phyloP scores from a whole-genome alignment of 2,113 vertebrate species.

The Proteles cristata region DNA sequence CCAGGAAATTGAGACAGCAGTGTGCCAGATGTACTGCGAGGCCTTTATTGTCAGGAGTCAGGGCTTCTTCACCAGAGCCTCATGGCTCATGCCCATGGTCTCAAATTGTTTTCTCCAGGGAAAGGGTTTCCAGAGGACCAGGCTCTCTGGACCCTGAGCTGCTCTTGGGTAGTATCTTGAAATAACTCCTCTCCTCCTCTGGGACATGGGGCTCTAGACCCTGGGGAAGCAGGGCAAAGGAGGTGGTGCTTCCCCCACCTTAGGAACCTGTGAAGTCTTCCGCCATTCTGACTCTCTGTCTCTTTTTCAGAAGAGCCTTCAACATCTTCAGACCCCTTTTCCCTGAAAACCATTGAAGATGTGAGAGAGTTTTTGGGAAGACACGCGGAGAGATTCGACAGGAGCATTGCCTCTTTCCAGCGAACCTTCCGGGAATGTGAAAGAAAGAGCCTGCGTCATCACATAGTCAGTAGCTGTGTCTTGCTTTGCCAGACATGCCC shows the following conservation, averaged over 20 bases:
- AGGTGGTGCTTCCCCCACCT: background rate
- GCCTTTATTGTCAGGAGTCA: background rate
- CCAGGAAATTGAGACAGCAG: background rate
- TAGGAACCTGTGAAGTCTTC: background rate
- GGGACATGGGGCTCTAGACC: background rate
- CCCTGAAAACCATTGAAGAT: conserved; percentile 93
- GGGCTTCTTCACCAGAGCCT: background rate
- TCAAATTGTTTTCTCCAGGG: background rate
- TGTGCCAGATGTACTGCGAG: background rate
- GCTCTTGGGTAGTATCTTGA: background rate
- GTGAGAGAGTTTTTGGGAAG: conserved; percentile 94
- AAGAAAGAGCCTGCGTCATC: conserved; percentile 94
- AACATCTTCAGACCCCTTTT: conserved; percentile 84
- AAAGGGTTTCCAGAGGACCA: background rate
- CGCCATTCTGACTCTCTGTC: conserved; percentile 56
- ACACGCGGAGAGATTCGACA: conserved; percentile 93
- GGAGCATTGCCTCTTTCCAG: conserved; percentile 90
- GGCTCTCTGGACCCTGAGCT: background rate
- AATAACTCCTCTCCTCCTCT: background rate
- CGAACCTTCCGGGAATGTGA: conserved; percentile 93
- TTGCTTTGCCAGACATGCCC: background rate
- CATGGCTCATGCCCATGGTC: background rate
- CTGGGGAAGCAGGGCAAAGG: background rate
- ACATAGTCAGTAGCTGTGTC: conserved; percentile 91
- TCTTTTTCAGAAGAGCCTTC: conserved; percentile 85